These are phyloP conservation scores for Actinia equina DNA, from an alignment of 64 coral and sea anemone species.

Conservation along the genomic window DNA sequence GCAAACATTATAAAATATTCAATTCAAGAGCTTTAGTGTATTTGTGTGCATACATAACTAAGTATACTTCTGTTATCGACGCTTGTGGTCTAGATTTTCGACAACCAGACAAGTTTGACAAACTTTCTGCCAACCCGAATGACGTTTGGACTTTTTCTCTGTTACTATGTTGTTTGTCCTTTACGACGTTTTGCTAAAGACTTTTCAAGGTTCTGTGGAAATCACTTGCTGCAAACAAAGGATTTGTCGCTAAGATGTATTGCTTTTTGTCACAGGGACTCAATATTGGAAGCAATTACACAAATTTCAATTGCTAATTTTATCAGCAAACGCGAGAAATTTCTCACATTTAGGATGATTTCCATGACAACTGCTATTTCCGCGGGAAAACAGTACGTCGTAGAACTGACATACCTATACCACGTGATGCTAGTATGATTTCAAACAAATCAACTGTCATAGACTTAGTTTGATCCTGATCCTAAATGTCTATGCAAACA, in stretches of 20 bases:
- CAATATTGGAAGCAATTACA: not conserved
- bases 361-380: not conserved
- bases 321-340: not conserved
- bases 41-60: slow-evolving; percentile 9
- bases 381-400: not conserved
- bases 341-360: not conserved
- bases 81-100: not conserved
- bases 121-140: not conserved
- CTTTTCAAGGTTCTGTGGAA: not conserved
- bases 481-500: not conserved
- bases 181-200: not conserved
- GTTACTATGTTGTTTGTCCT: not conserved
- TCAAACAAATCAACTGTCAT: not conserved
- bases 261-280: not conserved
- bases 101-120: not conserved
- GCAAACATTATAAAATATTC: slow-evolving; percentile 2
- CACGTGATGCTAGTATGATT: not conserved
- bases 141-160: not conserved
- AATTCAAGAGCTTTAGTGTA: slow-evolving; percentile 12
- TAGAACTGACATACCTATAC: not conserved
- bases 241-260: not conserved
- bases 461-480: not conserved
- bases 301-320: not conserved
- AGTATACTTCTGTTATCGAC: not conserved
- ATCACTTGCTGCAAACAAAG: not conserved